Percentiles rank a stretch among this genome's conserved stretches.
These are phyloP conservation scores for Orius laevigatus DNA, from an alignment of 1,140 invertebrate genomes.

Conservation along the genomic window DNA sequence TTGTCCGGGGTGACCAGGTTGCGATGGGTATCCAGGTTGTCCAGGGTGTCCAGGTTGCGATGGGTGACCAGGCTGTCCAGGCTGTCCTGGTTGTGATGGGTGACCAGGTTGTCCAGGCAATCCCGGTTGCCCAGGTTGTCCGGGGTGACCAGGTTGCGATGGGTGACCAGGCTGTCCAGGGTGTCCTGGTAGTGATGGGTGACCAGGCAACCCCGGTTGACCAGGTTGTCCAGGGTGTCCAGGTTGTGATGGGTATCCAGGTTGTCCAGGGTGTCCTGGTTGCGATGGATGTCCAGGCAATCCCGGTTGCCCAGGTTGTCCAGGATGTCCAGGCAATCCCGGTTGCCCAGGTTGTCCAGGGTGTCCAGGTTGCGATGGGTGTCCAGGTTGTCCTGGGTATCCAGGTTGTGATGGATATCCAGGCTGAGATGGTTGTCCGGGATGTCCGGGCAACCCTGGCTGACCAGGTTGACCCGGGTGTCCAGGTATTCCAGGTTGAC, in stretches of 20 bases:
- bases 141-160: constrained; percentile 19
- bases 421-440: constrained; percentile 14
- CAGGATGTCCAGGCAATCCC: constrained; percentile 10
- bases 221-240: constrained; percentile 17
- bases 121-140: constrained; percentile 12
- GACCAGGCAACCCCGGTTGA: constrained; percentile 16
- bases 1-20: constrained; percentile 16
- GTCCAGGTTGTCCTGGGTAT: constrained; percentile 14
- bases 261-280: too few relatives aligned
- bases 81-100: constrained; percentile 17
- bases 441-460: constrained; percentile 20
- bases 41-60: constrained; percentile 21
- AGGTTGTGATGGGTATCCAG: constrained; percentile 15
- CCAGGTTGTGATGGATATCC: constrained; percentile 20
- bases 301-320: constrained; percentile 17
- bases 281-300: too few relatives aligned
- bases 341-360: constrained; percentile 20
- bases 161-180: constrained; percentile 19
- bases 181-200: constrained; percentile 20
- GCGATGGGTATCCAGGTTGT: constrained; percentile 21
- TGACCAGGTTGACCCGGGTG: constrained; percentile 16
- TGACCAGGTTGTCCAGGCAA: constrained; percentile 19
- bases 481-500: constrained; percentile 17
- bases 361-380: constrained; percentile 19
- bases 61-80: constrained; percentile 12